Conservation (phyloP, 2,888 invertebrate genomes). For the Idaea straminata region DNA sequence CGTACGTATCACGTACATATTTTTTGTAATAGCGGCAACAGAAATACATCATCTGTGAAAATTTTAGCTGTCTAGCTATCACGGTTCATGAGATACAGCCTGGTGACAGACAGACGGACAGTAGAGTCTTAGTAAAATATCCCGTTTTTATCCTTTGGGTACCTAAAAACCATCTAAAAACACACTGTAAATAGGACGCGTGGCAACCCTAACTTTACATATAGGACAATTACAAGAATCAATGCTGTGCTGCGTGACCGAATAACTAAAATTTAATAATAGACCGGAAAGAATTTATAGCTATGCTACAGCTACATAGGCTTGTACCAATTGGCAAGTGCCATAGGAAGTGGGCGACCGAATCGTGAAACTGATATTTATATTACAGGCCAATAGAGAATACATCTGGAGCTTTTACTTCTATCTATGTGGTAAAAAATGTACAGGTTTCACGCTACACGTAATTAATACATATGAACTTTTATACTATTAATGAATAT, state of each 20-base stretch:
- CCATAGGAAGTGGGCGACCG: slow-evolving; percentile 54
- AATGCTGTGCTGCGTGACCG: slow-evolving; percentile 37
- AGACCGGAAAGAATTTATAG: slow-evolving; percentile 46
- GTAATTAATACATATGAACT: too few relatives aligned
- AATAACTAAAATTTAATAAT: slow-evolving; percentile 48
- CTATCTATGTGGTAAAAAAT: too few relatives aligned
- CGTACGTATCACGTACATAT: too few relatives aligned
- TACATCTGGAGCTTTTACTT: background rate
- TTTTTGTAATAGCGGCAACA: too few relatives aligned
- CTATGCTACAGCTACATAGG: slow-evolving; percentile 30
- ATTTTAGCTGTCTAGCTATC: too few relatives aligned
- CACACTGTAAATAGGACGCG: background rate
- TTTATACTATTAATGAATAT: too few relatives aligned
- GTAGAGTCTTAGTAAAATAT: too few relatives aligned
- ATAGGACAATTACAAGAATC: background rate
- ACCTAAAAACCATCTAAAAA: background rate
- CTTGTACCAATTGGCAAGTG: slow-evolving; percentile 59
- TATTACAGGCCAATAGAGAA: slow-evolving; percentile 19
- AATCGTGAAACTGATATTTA: slow-evolving; percentile 40
- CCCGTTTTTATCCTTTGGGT: too few relatives aligned
- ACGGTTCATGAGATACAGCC: too few relatives aligned
- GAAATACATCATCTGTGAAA: too few relatives aligned
- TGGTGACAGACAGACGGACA: too few relatives aligned
- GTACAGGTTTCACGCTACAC: too few relatives aligned
- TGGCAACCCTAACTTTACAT: background rate